Evolutionary conservation across 2,797 vertebrate genomes (phyloP).

Genomic region (Neostethus bicornis): DNA sequence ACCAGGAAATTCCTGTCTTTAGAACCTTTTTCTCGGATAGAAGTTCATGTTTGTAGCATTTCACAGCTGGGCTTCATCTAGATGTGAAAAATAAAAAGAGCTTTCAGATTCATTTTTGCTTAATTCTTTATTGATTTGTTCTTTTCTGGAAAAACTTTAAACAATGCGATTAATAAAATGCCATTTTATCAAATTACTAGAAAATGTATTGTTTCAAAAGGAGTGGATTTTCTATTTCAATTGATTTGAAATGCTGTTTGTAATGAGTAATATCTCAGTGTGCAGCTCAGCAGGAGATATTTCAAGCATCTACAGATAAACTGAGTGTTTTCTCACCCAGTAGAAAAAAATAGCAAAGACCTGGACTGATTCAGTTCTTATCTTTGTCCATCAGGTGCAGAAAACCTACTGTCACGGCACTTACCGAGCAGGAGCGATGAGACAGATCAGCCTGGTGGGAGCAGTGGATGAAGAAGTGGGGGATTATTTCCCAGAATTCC

Average conservation of each 20-base stretch:
- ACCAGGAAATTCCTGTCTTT: too few relatives aligned
- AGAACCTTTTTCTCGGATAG: too few relatives aligned
- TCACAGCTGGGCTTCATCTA: too few relatives aligned
- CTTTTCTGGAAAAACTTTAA: not conserved
- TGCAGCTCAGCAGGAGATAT: not conserved
- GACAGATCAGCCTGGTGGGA: conserved; percentile 98
- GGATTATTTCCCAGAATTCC: conserved; percentile 97
- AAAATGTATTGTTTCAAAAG: not conserved
- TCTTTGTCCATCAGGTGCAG: conserved; percentile 84
- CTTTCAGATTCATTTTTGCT: not conserved
- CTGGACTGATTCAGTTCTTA: not conserved
- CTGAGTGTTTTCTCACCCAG: not conserved
- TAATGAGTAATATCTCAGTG: not conserved
- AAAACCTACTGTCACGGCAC: conserved; percentile 97
- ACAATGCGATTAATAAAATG: not conserved
- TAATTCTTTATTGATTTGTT: not conserved
- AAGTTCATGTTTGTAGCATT: too few relatives aligned
- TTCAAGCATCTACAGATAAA: not conserved
- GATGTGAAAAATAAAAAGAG: not conserved
- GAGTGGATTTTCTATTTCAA: not conserved
- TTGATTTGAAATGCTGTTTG: conserved; percentile 4
- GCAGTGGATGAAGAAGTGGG: conserved; percentile 98
- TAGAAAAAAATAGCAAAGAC: not conserved
- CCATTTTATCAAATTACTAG: not conserved
- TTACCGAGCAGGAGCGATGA: conserved; percentile 96